Evolutionary conservation across 1,140 invertebrate genomes (phyloP), one percentile per base, ranked within the genome.

Genomic region (Heliothis subflexa): DNA sequence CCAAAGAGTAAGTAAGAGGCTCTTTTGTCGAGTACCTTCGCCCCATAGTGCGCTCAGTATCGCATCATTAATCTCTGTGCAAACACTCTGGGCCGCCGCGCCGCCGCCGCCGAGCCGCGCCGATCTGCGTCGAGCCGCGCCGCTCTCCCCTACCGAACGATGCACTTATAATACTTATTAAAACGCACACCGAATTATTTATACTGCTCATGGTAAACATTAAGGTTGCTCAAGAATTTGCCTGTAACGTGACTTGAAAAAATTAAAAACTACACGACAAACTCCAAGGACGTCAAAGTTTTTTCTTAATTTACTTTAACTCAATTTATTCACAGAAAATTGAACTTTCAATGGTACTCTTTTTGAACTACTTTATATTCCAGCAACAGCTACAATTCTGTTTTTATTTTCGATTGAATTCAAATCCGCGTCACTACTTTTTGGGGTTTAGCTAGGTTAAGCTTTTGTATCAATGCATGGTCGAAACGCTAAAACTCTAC

Each of bases 31-130:
- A 92, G 88, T 81, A 83, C 83, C 87, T 86, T 75, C 81, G 78
- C 87, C 73, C 84, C 85, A 85, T 85, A 84, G 85, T 85, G 84
- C 82, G 79, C 85, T 81, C 79, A 72, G 85, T 89, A 88, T 88
- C 90, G 85, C 84, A 88, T 90, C 88, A 91, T 92, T 90, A 91
- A 91, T 92, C 90, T 91, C 83, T 76, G 80, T 66, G 85, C 83
- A 89, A 88, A 89, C 88, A 89, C 85, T 85, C 78, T 72, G 61
- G 66, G 76, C 77, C 61, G 78, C 70, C 75, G 70, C 64, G 16
- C 40, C 40, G 21, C 55, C 33, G 33, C 33, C 21, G 54, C 75
- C 59, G 75, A 62, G 66, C 81, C 55, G 81, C 78, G 71, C 71
- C 79, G 55, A 33, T 40, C 79, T 74, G 80, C 79, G 14, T 1